phyloP scores from a whole-genome alignment of 2,113 vertebrate genomes.

The Cercopithecus mona region DNA sequence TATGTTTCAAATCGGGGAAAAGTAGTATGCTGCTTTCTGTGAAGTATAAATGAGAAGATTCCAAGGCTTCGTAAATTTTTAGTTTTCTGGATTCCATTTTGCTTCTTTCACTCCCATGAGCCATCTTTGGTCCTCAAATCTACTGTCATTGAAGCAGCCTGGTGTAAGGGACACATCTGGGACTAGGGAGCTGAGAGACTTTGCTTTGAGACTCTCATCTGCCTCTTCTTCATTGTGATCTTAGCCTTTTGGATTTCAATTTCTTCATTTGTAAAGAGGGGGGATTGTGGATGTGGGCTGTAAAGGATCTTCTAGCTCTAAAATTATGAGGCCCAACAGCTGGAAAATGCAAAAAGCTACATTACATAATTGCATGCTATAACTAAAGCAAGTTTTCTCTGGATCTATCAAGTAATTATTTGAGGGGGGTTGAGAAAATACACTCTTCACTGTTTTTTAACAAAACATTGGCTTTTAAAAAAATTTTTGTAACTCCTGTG shows the following conservation, averaged over 20 bases:
- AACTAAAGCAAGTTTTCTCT: conserved; percentile 53
- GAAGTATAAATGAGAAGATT: neutral
- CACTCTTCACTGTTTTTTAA: conserved; percentile 54
- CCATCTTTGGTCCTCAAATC: neutral
- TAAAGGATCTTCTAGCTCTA: neutral
- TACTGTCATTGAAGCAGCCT: neutral
- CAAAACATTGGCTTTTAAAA: neutral
- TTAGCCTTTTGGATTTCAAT: neutral
- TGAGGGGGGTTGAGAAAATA: neutral
- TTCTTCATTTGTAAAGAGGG: neutral
- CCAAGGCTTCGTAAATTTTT: neutral
- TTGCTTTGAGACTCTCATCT: neutral
- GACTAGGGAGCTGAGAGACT: neutral
- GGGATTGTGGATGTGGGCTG: neutral
- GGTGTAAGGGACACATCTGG: neutral
- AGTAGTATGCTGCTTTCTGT: neutral
- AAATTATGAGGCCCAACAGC: conserved; percentile 27
- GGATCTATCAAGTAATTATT: conserved; percentile 34
- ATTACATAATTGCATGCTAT: neutral
- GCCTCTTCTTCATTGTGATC: neutral
- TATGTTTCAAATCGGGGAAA: neutral
- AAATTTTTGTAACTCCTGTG: neutral
- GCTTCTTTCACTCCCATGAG: neutral
- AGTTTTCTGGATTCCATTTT: neutral
- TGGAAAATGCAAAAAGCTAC: neutral